phyloP scores from a whole-genome alignment of 2,797 vertebrate species.

The Danio albolineatus region DNA sequence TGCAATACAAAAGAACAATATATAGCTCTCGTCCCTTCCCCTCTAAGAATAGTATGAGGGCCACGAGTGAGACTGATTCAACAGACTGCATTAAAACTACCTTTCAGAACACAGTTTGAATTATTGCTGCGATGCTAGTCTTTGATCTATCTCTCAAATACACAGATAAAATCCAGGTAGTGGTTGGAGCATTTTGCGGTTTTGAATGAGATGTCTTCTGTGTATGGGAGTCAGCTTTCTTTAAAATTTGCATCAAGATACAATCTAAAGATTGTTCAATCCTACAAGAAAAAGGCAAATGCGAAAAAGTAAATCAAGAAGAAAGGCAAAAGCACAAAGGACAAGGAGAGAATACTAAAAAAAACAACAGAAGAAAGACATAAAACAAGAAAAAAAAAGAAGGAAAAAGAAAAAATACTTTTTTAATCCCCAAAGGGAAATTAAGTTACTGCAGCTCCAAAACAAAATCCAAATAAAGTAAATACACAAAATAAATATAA shows the following conservation, averaged over 20 bases:
- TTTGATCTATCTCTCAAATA: slow-evolving; percentile 13
- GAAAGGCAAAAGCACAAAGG: background rate
- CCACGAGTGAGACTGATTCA: slow-evolving; percentile 7
- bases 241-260: slow-evolving; percentile 19
- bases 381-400: background rate
- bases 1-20: slow-evolving; percentile 22
- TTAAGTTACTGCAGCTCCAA: no score
- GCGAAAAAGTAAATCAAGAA: background rate
- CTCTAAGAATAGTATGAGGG: background rate
- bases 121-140: slow-evolving; percentile 8
- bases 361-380: background rate
- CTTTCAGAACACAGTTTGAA: slow-evolving; percentile 9
- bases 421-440: no score
- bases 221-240: background rate
- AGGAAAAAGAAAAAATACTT: background rate
- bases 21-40: background rate
- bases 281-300: background rate
- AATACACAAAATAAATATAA: no score
- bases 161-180: background rate
- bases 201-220: slow-evolving; percentile 15
- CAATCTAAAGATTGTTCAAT: background rate
- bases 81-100: slow-evolving; percentile 17
- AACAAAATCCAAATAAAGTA: no score
- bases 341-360: background rate
- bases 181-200: background rate